Conservation (phyloP, 1,140 invertebrate species). For the Nixonia krombeini region DNA sequence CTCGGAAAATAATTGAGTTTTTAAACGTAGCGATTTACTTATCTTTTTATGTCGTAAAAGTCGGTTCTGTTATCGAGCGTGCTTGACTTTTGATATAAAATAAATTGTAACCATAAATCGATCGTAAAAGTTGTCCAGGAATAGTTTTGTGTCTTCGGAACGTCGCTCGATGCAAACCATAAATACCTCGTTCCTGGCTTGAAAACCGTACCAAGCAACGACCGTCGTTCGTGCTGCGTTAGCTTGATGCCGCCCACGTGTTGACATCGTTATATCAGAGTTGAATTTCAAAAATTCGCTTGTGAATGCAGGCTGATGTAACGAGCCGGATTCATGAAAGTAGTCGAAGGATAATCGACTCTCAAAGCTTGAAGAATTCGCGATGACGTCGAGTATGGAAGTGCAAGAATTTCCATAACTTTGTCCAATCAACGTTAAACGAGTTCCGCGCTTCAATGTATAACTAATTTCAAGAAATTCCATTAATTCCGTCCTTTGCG, state of each 20-base stretch:
- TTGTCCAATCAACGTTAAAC: slow-evolving; percentile 20
- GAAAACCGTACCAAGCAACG: no score
- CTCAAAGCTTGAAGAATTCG: slow-evolving; percentile 1
- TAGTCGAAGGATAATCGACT: slow-evolving; percentile 5
- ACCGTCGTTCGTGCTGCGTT: no score
- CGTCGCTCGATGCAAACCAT: no score
- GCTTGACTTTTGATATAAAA: neutral
- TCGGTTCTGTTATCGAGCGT: no score
- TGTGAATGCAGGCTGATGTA: slow-evolving; percentile 10
- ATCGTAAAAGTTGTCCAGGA: no score
- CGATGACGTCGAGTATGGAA: neutral
- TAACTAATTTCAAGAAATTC: slow-evolving; percentile 24
- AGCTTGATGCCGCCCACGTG: neutral
- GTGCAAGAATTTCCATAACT: slow-evolving; percentile 30
- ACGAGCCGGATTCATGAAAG: neutral
- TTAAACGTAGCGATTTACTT: no score
- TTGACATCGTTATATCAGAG: no score
- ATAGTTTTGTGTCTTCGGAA: no score
- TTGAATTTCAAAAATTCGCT: slow-evolving; percentile 2
- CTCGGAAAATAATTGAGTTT: no score
- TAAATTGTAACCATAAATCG: slow-evolving; percentile 3
- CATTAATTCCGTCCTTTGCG: slow-evolving; percentile 4
- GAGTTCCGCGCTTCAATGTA: slow-evolving; percentile 2
- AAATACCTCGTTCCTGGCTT: no score
- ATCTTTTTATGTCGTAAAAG: neutral